Base-by-base conservation (phyloP, 2,797 vertebrate genomes). In the Premnoplex brunnescens region DNA sequence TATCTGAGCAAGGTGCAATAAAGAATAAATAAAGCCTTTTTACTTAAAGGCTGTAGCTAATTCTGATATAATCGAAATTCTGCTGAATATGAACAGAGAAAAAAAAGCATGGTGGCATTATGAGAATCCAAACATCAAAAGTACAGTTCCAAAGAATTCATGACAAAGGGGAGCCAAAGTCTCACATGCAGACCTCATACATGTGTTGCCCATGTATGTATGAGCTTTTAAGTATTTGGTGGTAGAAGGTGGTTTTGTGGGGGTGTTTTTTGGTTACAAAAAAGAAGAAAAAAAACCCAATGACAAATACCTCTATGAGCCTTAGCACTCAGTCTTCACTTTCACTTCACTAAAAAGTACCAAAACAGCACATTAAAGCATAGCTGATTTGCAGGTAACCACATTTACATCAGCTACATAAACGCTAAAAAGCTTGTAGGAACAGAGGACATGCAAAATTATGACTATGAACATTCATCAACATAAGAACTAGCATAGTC, bases 11-110 rank as follows among this genome's bases (percentile, higher is more conserved):
- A 92, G 82, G 91, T 89, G 46, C 85, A 95, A 92, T 80, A 92
- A 95, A 81, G 79, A 88, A 95, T 81, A 95, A 93, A 92, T 78
- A 95, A 88, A 90, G n/a, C 11, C 55, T 96, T 96, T 93, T 94
- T 75, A 93, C 48, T 95, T 94, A 94, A 93, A 93, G 94, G 23
- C 62, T 94, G 3, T 36, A 91, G 83, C 54, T 83, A 83, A 83
- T 90, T 94, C 84, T 71, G 58, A 67, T 89, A 85, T 55, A 94
- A 89, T 68, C 49, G 85, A 76, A 92, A 85, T 92, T 85, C 75
- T 93, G 87, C 88, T 89, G 73, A 89, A 77, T 89, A 74, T 8
- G 52, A 93, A 62, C 68, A 58, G 75, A 72, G 22, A 12, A 84
- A 64, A 69, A 51, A 93, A 89, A 89, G 32, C 24, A 34, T 3